Evolutionary conservation across 2,113 vertebrate species (phyloP), one percentile per base, ranked within the genome.

Genomic region (Nansenia antarctica): DNA sequence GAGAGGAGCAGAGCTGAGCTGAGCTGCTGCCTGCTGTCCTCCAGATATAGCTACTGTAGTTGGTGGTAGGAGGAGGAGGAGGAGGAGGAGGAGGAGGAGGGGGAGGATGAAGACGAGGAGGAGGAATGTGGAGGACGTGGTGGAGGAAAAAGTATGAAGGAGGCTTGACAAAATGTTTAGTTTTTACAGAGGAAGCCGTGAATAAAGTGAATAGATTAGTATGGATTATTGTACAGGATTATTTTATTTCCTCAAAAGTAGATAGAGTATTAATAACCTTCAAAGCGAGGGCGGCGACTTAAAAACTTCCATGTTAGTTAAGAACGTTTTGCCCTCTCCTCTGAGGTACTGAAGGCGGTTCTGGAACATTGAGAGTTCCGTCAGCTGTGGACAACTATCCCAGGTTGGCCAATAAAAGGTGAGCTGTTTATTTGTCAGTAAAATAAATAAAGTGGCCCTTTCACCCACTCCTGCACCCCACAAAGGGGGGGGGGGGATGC

Each of bases 341-440:
- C 49, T 22, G 49, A 22, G 22, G 49, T 22, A 24, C 18, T 22
- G 9, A 53, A 8, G n/a, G 9, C n/a, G 9, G 29, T 58, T 58
- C 55, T 30, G 9, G 29, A 58, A 58, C 29, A 58, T 58, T 18
- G 53, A 55, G 11, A 14, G 26, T 26, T 55, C 26, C 14, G 30
- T 58, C 27, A 57, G 22, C 11, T 14, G n/a, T 58, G 29, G 18
- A 30, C 15, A 7, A 58, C 15, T 35, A 54, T 32, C 37, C 62
- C 27, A 52, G 62, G 62, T 67, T 20, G 31, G 27, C 49, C 34
- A 26, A 55, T 67, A 54, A 67, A 62, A 58, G 22, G 34, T 61
- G 39, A 66, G 37, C 24, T 58, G 39, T 65, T 72, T 72, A 65
- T 47, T 52, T 65, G 39, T 26, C 26, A 30, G 39, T 67, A 35